A percentile compares a stretch with the other conserved stretches of the same genome.
phyloP scores from a whole-genome alignment of 2,113 vertebrate species.

The Malaclemys terrapin region DNA sequence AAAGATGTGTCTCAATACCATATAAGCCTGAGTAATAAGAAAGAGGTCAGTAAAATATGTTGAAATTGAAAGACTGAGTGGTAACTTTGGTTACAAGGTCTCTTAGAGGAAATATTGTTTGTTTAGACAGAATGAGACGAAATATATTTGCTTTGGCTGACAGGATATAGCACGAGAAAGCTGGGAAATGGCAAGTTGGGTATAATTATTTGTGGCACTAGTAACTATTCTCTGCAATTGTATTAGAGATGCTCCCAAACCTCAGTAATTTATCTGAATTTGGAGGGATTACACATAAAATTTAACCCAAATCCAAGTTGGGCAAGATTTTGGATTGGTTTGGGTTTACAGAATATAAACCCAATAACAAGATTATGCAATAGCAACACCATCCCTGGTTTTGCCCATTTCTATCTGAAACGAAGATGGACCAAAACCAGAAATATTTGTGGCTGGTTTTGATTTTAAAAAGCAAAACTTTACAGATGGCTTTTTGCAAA shows the following conservation, averaged over 20 bases:
- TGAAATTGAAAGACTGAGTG: background rate
- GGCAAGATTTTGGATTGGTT: background rate
- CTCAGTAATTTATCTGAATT: background rate
- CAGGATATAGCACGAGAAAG: rapidly evolving
- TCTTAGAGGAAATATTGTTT: background rate
- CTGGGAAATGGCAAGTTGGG: background rate
- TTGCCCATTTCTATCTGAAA: background rate
- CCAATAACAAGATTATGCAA: background rate
- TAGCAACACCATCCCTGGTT: background rate
- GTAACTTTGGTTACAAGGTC: background rate
- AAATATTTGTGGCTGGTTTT: background rate
- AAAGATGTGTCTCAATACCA: background rate
- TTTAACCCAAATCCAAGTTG: background rate
- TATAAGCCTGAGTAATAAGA: background rate
- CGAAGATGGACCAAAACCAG: background rate
- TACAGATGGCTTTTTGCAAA: background rate
- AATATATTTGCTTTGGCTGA: background rate
- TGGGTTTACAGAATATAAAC: background rate
- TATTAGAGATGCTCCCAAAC: background rate
- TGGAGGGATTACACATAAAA: background rate
- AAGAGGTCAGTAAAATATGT: background rate
- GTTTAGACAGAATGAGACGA: background rate
- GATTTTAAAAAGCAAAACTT: background rate
- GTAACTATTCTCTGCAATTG: background rate
- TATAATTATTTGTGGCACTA: background rate